Conservation (phyloP, 1,140 invertebrate species). For the Ptiloglossa arizonensis region DNA sequence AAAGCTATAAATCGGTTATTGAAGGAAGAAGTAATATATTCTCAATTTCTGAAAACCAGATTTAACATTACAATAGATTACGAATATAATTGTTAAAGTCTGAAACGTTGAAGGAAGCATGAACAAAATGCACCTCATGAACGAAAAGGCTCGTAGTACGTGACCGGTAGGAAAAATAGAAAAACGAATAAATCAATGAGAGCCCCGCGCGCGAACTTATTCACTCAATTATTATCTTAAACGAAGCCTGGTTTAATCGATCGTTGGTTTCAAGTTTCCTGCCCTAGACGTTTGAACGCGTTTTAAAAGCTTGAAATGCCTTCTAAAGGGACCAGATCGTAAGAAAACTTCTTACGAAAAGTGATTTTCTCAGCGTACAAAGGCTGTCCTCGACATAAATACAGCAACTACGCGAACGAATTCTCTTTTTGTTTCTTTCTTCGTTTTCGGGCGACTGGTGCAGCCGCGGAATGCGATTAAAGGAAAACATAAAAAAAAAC, state of each 20-base stretch:
- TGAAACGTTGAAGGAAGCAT: too few relatives aligned
- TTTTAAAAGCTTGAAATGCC: constrained; percentile 23
- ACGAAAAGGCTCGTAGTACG: too few relatives aligned
- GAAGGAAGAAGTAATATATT: too few relatives aligned
- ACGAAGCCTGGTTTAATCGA: constrained; percentile 38
- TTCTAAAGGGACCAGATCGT: background rate
- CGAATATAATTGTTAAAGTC: too few relatives aligned
- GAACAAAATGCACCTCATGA: too few relatives aligned
- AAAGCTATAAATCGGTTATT: too few relatives aligned
- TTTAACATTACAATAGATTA: too few relatives aligned
- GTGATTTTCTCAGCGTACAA: background rate
- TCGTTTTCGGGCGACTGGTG: background rate
- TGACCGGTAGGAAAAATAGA: constrained; percentile 1
- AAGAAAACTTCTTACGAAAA: background rate
- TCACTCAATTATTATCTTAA: constrained; percentile 50
- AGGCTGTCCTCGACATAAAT: background rate
- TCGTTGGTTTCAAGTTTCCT: constrained; percentile 10
- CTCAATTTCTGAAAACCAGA: too few relatives aligned
- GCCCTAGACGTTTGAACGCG: background rate
- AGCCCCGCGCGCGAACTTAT: background rate
- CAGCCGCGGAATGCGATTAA: too few relatives aligned
- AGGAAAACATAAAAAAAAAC: background rate
- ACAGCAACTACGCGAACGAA: background rate
- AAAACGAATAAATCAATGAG: background rate
- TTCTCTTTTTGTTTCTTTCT: background rate